A percentile compares a stretch with the other conserved stretches of the same genome.
phyloP scores from a whole-genome alignment of 2,888 invertebrate genomes.

The Aphodius sticticus region DNA sequence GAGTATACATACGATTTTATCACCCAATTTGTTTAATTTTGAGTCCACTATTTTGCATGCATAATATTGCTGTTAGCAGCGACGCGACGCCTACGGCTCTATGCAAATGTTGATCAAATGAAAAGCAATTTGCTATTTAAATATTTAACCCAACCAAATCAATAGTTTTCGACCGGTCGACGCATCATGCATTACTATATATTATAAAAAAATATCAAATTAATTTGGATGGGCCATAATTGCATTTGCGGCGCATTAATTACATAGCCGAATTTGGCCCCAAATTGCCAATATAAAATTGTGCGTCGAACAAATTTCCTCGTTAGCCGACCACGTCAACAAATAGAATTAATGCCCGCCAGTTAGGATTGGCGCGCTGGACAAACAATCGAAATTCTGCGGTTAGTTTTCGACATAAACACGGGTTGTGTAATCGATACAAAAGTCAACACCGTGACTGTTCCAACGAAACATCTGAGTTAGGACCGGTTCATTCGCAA shows the following conservation, averaged over 20 bases:
- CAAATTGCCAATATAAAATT: conserved; percentile 4
- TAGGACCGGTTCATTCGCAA: not conserved
- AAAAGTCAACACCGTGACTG: not conserved
- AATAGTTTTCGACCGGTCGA: not conserved
- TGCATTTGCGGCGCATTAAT: not conserved
- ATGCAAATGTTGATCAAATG: no score
- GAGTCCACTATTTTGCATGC: not conserved
- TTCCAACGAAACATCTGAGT: not conserved
- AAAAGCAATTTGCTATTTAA: not conserved
- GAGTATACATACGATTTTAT: no score
- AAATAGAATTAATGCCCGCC: not conserved
- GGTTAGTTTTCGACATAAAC: not conserved
- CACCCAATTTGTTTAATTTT: not conserved
- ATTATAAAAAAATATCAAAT: not conserved
- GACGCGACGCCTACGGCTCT: no score
- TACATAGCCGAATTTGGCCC: not conserved
- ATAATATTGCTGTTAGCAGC: not conserved
- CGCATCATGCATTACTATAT: not conserved
- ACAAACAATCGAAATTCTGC: not conserved
- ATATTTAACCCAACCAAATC: not conserved
- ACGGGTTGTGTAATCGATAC: not conserved
- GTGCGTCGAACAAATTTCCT: not conserved
- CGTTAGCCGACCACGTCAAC: not conserved
- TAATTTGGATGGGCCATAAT: not conserved
- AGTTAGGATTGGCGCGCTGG: not conserved